Conservation (phyloP, 2,797 vertebrate species). For the Siniperca scherzeri region DNA sequence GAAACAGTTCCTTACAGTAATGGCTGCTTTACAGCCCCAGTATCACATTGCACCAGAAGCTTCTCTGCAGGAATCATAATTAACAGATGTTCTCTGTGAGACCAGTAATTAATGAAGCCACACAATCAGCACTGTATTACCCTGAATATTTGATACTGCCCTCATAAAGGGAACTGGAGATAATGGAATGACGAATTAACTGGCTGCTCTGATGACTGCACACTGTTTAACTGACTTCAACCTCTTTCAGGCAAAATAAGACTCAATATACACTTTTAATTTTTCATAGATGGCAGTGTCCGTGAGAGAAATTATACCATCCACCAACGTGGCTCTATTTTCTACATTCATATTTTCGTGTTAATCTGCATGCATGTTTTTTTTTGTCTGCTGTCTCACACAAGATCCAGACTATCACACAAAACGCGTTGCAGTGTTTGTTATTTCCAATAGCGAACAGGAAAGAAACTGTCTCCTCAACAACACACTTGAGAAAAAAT, state of each 20-base stretch:
- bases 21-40: constrained; percentile 74
- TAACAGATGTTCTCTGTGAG: constrained; percentile 79
- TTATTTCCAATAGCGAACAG: neutral
- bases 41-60: constrained; percentile 81
- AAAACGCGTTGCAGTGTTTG: neutral
- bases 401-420: neutral
- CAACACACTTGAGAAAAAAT: neutral
- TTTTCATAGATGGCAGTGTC: neutral
- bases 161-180: constrained; percentile 78
- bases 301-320: neutral
- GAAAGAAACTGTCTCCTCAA: neutral
- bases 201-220: constrained; percentile 65
- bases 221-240: constrained; percentile 45
- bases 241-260: constrained; percentile 20
- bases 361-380: neutral
- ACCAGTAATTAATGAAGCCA: constrained; percentile 79
- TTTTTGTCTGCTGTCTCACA: neutral
- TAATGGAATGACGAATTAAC: constrained; percentile 73
- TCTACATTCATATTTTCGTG: neutral
- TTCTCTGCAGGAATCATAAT: constrained; percentile 76
- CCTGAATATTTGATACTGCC: constrained; percentile 70
- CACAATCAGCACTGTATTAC: constrained; percentile 73
- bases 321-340: neutral
- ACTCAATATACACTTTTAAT: neutral
- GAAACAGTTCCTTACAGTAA: constrained; percentile 66